Evolutionary conservation across 2,888 invertebrate species (phyloP).

Genomic region (Drosophila diplacantha): DNA sequence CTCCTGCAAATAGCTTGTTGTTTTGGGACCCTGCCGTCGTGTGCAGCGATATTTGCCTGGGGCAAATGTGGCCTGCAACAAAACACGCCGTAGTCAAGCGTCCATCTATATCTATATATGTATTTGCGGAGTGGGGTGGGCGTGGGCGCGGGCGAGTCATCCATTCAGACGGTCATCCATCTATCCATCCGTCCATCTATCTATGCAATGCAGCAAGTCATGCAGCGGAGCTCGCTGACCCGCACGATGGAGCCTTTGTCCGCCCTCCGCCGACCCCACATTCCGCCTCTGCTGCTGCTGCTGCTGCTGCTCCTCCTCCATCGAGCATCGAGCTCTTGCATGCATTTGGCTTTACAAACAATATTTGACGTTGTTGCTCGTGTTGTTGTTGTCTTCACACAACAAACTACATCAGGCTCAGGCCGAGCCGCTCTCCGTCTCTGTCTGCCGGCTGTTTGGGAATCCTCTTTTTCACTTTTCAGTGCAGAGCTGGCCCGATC

Average conservation of each 20-base stretch:
- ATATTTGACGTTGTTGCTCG: constrained; percentile 48
- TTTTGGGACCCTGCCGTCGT: constrained; percentile 40
- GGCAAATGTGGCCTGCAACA: constrained; percentile 59
- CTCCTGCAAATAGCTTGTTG: constrained; percentile 45
- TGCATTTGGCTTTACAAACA: constrained; percentile 72
- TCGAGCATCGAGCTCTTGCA: constrained; percentile 55
- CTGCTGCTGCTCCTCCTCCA: constrained; percentile 3
- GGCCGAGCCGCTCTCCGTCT: constrained; percentile 20
- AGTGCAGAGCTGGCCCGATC: constrained; percentile 6
- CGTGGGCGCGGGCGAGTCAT: constrained; percentile 34
- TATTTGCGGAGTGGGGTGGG: constrained; percentile 14
- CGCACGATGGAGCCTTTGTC: constrained; percentile 68
- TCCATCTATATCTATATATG: constrained; percentile 47
- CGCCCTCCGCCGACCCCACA: constrained; percentile 27
- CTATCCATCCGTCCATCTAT: constrained; percentile 50
- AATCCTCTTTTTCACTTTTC: constrained; percentile 68
- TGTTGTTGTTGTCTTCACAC: constrained; percentile 58
- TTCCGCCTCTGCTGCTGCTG: constrained; percentile 12
- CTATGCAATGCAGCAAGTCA: constrained; percentile 65
- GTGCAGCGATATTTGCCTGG: constrained; percentile 47
- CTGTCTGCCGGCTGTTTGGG: constrained; percentile 56
- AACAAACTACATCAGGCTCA: constrained; percentile 64
- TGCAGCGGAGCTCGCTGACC: constrained; percentile 69
- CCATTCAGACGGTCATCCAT: constrained; percentile 52
- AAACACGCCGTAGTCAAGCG: constrained; percentile 42